These are phyloP conservation scores for Diarsia rubi DNA, from an alignment of 2,888 invertebrate genomes.

Conservation along the genomic window DNA sequence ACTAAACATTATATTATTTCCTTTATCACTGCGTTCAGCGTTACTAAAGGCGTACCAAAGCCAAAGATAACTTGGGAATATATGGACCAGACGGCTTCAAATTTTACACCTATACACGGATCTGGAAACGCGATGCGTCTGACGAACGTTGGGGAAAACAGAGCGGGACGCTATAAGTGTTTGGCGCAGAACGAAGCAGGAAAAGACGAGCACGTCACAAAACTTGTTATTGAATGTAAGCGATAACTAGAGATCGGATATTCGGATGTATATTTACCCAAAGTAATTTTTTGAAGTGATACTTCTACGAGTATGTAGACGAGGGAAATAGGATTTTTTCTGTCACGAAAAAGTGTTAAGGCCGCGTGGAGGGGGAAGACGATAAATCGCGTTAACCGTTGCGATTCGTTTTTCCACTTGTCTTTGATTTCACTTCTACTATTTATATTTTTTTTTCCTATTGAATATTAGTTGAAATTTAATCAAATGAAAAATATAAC, in stretches of 20 bases:
- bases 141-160: background rate
- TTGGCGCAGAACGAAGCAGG: slow-evolving; percentile 12
- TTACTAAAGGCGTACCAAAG: slow-evolving; percentile 32
- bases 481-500: too few species aligned
- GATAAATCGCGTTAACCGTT: too few species aligned
- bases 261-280: too few species aligned
- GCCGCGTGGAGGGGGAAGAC: too few species aligned
- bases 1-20: background rate
- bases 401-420: too few species aligned
- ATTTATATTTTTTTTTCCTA: too few species aligned
- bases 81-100: background rate
- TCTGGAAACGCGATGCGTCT: background rate
- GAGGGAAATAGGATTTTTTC: too few species aligned
- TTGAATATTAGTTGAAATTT: too few species aligned
- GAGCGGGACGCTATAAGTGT: slow-evolving; percentile 26
- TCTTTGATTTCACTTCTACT: too few species aligned
- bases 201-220: slow-evolving; percentile 21
- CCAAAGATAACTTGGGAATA: slow-evolving; percentile 27
- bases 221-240: slow-evolving; percentile 27
- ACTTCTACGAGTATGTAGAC: too few species aligned
- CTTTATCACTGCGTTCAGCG: background rate
- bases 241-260: background rate
- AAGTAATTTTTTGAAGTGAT: too few species aligned
- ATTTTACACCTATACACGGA: background rate
- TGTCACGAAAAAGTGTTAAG: too few species aligned